Evolutionary conservation across 2,888 invertebrate genomes (phyloP), one percentile per base, ranked within the genome.

Genomic region (Troglohyphantes excavatus): DNA sequence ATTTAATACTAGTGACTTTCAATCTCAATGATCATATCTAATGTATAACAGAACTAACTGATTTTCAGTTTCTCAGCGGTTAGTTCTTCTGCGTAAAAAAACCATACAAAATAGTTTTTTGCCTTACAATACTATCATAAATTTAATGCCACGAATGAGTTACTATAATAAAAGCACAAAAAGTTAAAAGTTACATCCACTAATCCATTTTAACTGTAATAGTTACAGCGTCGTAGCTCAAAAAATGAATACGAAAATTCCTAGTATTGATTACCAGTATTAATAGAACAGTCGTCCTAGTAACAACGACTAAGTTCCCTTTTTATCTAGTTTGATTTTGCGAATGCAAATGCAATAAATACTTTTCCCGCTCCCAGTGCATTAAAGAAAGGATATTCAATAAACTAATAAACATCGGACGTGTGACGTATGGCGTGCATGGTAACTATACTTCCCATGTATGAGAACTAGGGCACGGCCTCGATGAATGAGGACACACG

Each of bases 401-500:
- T 27, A 53, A 46, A 67, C n/a, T 19, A 72, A 82, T 70, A 82
- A 82, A 82, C 43, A 70, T 33, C 23, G 70, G 21, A 19, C 21
- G 23, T 68, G 29, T 23, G 27, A 46, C 68, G 46, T 61, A 39
- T 82, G 39, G 21, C 82, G 82, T 82, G 82, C 39, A 59, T n/a
- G 70, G 26, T 33, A 26, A 27, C 63, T 39, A 53, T 68, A 33
- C 68, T 43, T 33, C 59, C 19, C 21, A 67, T 27, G 39, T 26
- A 13, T 13, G 27, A 63, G 53, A 79, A 63, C 27, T 73, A 63
- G 83, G 46, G 13, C 73, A 61, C 29, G 83, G 63, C 83, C 83
- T 83, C 83, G 83, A 29, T 29, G 9, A 83, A 73, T 43, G 72
- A 33, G 83, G 83, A 27, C 83, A 63, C 83, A 83, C 83, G 83